A percentile compares a stretch with the other conserved stretches of the same genome.
phyloP scores from a whole-genome alignment of 2,113 vertebrate genomes.

The Oceanites oceanicus region DNA sequence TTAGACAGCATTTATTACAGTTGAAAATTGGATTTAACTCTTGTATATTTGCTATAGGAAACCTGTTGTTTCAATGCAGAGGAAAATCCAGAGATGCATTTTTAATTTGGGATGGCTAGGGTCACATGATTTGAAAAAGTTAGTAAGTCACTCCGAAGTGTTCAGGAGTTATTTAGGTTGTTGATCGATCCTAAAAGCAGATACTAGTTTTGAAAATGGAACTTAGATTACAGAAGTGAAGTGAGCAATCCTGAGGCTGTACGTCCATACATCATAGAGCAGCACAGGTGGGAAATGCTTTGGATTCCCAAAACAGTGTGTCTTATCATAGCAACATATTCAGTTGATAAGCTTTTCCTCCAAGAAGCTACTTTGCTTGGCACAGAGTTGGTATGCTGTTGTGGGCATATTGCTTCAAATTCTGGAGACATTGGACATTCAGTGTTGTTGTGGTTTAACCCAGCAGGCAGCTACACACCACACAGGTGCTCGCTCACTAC shows the following conservation, averaged over 20 bases:
- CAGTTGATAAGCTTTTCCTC: background rate
- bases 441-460: background rate
- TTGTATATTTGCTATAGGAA: background rate
- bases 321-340: background rate
- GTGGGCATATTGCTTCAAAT: background rate
- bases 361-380: background rate
- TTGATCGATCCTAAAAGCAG: background rate
- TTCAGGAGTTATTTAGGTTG: background rate
- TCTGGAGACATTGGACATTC: background rate
- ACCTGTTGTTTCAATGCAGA: background rate
- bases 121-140: background rate
- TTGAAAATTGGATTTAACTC: background rate
- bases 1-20: background rate
- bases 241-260: background rate
- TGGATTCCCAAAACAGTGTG: background rate
- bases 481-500: no score
- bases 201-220: background rate
- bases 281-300: background rate
- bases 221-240: background rate
- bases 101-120: background rate
- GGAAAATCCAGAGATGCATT: background rate
- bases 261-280: background rate
- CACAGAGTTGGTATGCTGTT: background rate
- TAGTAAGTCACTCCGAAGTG: background rate
- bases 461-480: no score